Evolutionary conservation across 2,797 vertebrate species (phyloP).

Genomic region (Cossypha polioptera): DNA sequence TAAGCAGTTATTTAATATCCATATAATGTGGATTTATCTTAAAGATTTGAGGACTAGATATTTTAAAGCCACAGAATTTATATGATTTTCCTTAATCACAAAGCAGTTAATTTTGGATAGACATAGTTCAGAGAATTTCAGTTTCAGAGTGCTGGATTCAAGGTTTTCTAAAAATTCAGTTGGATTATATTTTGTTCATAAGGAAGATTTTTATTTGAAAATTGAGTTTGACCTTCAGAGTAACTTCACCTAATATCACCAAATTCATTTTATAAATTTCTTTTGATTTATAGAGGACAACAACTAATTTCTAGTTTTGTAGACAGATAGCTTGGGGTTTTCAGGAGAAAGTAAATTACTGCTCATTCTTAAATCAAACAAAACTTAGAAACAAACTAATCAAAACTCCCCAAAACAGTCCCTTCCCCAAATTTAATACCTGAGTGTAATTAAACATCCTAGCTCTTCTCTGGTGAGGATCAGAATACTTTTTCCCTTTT

Average conservation of each 20-base stretch:
- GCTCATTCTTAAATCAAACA: neutral
- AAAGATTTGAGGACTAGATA: neutral
- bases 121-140: neutral
- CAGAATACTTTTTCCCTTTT: neutral
- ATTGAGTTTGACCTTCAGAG: neutral
- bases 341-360: neutral
- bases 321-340: neutral
- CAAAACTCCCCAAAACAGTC: neutral
- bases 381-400: neutral
- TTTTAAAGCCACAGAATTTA: neutral
- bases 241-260: rapidly evolving
- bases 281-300: neutral
- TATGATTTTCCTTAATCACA: neutral
- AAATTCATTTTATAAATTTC: neutral
- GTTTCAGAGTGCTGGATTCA: neutral
- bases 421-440: neutral
- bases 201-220: neutral
- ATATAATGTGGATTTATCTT: neutral
- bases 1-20: neutral
- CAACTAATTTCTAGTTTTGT: neutral
- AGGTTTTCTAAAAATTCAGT: neutral
- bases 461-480: neutral
- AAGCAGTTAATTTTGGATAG: neutral
- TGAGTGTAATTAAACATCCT: neutral
- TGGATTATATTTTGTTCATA: neutral